Evolutionary conservation across 1,140 invertebrate genomes (phyloP).

Genomic region (Leptinotarsa undecemlineata): DNA sequence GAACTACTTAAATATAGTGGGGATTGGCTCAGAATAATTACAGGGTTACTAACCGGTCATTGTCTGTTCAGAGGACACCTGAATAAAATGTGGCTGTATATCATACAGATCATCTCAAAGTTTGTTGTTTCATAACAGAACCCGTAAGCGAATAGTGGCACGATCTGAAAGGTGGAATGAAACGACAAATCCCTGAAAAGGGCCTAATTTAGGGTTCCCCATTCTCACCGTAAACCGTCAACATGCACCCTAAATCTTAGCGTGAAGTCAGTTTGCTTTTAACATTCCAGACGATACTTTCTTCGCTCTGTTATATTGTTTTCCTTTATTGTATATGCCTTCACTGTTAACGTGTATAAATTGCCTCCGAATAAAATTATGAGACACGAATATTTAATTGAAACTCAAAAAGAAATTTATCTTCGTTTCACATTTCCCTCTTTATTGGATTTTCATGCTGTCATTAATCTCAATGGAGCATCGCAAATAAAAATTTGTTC

Average conservation of each 20-base stretch:
- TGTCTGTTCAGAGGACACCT: too few species aligned
- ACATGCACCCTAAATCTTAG: slow-evolving; percentile 32
- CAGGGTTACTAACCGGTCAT: too few species aligned
- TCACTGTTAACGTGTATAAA: slow-evolving; percentile 29
- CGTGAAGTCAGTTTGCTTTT: slow-evolving; percentile 30
- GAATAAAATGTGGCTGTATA: too few species aligned
- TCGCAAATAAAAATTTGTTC: neutral
- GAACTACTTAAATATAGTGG: too few species aligned
- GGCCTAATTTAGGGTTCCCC: slow-evolving; percentile 30
- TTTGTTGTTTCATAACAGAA: too few species aligned
- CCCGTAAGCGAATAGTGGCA: too few species aligned
- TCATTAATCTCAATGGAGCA: neutral
- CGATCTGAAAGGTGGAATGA: neutral
- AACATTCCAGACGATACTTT: slow-evolving; percentile 28
- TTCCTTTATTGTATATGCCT: slow-evolving; percentile 32
- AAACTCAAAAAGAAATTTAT: slow-evolving; percentile 24
- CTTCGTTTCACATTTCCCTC: slow-evolving; percentile 17
- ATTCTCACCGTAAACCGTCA: slow-evolving; percentile 23
- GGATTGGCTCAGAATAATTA: too few species aligned
- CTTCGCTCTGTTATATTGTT: slow-evolving; percentile 24
- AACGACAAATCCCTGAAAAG: slow-evolving; percentile 12
- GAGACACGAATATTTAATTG: slow-evolving; percentile 29
- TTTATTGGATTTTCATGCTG: slow-evolving; percentile 25
- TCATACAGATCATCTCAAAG: too few species aligned
- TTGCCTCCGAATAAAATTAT: slow-evolving; percentile 31